A percentile compares a stretch with the other conserved stretches of the same genome.
phyloP scores from a whole-genome alignment of 1,140 invertebrate species.

The Akabosia matsudoensis region DNA sequence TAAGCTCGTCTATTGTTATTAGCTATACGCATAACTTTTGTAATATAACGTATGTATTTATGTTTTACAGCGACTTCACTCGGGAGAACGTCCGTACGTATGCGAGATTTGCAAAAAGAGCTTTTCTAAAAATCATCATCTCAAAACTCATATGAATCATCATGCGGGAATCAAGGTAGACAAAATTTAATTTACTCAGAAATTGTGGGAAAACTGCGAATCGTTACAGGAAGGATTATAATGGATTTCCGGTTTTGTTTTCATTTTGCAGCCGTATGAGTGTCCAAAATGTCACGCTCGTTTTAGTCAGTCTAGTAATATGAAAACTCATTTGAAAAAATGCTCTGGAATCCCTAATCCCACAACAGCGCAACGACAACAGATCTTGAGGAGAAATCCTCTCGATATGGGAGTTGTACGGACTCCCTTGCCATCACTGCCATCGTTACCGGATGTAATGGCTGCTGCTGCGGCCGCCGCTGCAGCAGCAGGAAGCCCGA shows the following conservation, averaged over 20 bases:
- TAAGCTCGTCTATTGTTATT: constrained; percentile 57
- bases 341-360: constrained; percentile 51
- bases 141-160: constrained; percentile 57
- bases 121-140: constrained; percentile 56
- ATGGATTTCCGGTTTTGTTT: constrained; percentile 62
- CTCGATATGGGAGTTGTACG: background rate
- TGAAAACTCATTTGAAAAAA: constrained; percentile 73
- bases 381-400: constrained; percentile 11
- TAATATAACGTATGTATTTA: background rate
- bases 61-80: constrained; percentile 50
- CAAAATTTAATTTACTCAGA: background rate
- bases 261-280: constrained; percentile 60
- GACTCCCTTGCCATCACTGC: background rate
- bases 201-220: background rate
- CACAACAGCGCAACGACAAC: background rate
- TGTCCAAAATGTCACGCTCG: constrained; percentile 68
- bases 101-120: constrained; percentile 57
- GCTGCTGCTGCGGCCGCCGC: background rate
- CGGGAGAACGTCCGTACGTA: constrained; percentile 55
- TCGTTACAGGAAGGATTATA: constrained; percentile 72
- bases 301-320: constrained; percentile 74
- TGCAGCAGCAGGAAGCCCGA: background rate
- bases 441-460: background rate
- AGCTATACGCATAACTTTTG: background rate
- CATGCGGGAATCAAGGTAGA: constrained; percentile 57